Percentiles rank a stretch among this genome's conserved stretches.
Conservation (phyloP, 2,888 invertebrate genomes). For the Actias luna region DNA sequence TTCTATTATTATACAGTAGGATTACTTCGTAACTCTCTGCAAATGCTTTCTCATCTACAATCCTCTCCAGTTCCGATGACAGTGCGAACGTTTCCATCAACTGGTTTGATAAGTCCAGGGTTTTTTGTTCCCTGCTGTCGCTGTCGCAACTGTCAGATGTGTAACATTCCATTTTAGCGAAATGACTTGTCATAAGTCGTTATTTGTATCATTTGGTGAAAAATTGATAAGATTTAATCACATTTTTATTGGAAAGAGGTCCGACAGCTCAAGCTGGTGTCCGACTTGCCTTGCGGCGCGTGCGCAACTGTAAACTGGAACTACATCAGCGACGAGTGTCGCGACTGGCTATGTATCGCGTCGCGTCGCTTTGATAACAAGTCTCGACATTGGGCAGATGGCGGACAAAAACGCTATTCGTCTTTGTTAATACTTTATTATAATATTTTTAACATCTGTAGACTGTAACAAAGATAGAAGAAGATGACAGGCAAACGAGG, state of each 20-base stretch:
- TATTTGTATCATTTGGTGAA: constrained; percentile 32
- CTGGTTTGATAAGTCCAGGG: constrained; percentile 83
- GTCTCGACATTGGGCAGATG: neutral
- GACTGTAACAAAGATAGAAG: no score
- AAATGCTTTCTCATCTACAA: constrained; percentile 83
- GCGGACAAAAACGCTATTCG: neutral
- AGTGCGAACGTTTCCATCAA: constrained; percentile 83
- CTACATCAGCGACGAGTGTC: neutral
- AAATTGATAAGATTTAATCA: constrained; percentile 37
- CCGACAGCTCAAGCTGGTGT: constrained; percentile 29
- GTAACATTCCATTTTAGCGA: constrained; percentile 86
- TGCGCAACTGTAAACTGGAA: constrained; percentile 59
- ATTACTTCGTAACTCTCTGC: constrained; percentile 86
- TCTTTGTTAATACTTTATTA: no score
- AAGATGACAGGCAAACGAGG: no score
- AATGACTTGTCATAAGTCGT: constrained; percentile 27
- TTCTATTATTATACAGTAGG: constrained; percentile 92
- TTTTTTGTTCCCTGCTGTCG: constrained; percentile 86
- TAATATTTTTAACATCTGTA: no score
- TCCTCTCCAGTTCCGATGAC: constrained; percentile 79
- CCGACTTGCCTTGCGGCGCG: constrained; percentile 54
- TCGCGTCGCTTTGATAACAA: neutral
- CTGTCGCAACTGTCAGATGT: constrained; percentile 93
- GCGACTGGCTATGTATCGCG: neutral
- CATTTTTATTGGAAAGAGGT: constrained; percentile 43